Evolutionary conservation across 2,797 vertebrate genomes (phyloP), one percentile per base, ranked within the genome.

Genomic region (Mastacembelus armatus): DNA sequence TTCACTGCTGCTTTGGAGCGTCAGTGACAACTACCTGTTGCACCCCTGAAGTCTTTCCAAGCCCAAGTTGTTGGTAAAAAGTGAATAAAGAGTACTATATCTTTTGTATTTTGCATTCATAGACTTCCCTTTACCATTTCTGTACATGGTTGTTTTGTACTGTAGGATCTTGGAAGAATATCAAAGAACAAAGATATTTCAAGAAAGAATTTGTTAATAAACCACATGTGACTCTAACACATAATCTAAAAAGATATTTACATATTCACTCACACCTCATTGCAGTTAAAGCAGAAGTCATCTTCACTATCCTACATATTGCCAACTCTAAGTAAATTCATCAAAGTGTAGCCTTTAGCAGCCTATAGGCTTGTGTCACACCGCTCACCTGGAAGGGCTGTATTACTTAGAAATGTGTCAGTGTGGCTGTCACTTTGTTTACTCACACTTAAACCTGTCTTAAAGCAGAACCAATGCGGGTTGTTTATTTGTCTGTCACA

Each of bases 341-440:
- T 85, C 82, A 82, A 86, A 85, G 86, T 70, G 72, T 56, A 64
- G 79, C 85, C 85, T 33, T 86, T 66, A 88, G 89, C 82, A 77
- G 70, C 77, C 82, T 80, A 77, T 68, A 64, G 87, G 84, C 85
- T 78, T 66, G 74, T 81, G 79, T 74, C 77, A 81, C 74, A 72
- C 71, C 27, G 65, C 75, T 85, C 72, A 83, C 66, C 77, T 82
- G 78, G 66, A 78, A 75, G 69, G 57, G 74, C 62, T 79, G 61
- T 29, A 40, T 10, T 67, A 71, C n/a, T 77, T 49, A 63, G 65
- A 80, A 60, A 82, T 64, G 76, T 80, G 79, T 82, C 80, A 77
- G 71, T 39, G 78, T 55, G 42, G 72, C 70, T 82, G 85, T 85
- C 83, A 84, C 27, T 74, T 76, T 84, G 81, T 88, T 86, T 80